A percentile compares a stretch with the other conserved stretches of the same genome.
Conservation (phyloP, 1,140 invertebrate genomes). For the Triops longicaudatus region DNA sequence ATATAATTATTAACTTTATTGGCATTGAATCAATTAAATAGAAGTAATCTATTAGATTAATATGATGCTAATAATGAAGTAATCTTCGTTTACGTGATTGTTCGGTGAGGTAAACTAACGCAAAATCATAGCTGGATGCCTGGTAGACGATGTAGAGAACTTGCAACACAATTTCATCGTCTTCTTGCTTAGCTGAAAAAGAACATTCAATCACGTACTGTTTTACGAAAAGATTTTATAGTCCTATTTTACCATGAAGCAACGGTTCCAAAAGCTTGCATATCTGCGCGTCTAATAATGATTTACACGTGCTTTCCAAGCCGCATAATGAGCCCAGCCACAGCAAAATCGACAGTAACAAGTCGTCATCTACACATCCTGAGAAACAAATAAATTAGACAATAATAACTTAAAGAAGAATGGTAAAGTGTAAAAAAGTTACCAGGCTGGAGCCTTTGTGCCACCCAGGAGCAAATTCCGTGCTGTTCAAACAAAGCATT, state of each 20-base stretch:
- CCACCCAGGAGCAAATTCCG: neutral
- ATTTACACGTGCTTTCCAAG: neutral
- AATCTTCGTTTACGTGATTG: neutral
- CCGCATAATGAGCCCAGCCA: neutral
- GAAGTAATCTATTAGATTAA: neutral
- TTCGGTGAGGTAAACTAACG: neutral
- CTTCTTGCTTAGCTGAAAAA: slow-evolving; percentile 70
- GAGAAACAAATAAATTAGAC: neutral
- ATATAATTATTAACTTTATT: too few relatives aligned
- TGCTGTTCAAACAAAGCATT: neutral
- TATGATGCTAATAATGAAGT: neutral
- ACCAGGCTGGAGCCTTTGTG: neutral
- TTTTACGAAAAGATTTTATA: neutral
- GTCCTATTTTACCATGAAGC: neutral
- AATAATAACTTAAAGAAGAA: neutral
- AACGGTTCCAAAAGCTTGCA: neutral
- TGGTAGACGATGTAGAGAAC: slow-evolving; percentile 25
- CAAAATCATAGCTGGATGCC: neutral
- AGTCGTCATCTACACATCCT: neutral
- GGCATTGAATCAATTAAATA: too few relatives aligned
- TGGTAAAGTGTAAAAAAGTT: neutral
- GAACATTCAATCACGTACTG: neutral
- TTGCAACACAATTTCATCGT: slow-evolving; percentile 91
- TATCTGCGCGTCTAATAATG: neutral
- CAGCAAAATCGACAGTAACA: neutral